Conservation (phyloP, 2,797 vertebrate genomes). For the Adelosebastes latens region DNA sequence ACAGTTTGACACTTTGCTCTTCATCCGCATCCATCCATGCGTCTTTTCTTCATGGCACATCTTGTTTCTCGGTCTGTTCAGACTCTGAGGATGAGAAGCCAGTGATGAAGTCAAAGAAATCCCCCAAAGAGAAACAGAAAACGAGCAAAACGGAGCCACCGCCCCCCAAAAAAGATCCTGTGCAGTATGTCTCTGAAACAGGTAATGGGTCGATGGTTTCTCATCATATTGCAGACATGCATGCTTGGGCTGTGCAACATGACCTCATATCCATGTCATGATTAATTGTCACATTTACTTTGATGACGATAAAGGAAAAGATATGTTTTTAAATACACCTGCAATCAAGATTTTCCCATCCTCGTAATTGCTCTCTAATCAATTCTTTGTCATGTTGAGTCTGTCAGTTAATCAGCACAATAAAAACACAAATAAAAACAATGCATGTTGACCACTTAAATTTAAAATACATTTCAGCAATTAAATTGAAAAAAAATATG, state of each 20-base stretch:
- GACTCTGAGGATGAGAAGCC: constrained; percentile 89
- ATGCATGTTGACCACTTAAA: background rate
- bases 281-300: background rate
- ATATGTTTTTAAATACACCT: background rate
- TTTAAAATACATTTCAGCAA: background rate
- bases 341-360: background rate
- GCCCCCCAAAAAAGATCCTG: constrained; percentile 83
- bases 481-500: background rate
- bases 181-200: constrained; percentile 93
- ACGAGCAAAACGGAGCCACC: constrained; percentile 69
- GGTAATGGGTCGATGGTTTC: constrained; percentile 78
- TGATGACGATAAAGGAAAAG: background rate
- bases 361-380: background rate
- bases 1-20: background rate
- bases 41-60: background rate
- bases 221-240: background rate
- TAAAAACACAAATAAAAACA: too few relatives aligned
- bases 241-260: background rate
- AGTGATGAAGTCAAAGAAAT: constrained; percentile 84
- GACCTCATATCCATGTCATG: background rate
- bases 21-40: background rate
- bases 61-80: constrained; percentile 54
- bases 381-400: background rate
- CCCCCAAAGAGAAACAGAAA: constrained; percentile 76
- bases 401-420: background rate